phyloP scores from a whole-genome alignment of 2,888 invertebrate species.

The Epirrhoe alternata region DNA sequence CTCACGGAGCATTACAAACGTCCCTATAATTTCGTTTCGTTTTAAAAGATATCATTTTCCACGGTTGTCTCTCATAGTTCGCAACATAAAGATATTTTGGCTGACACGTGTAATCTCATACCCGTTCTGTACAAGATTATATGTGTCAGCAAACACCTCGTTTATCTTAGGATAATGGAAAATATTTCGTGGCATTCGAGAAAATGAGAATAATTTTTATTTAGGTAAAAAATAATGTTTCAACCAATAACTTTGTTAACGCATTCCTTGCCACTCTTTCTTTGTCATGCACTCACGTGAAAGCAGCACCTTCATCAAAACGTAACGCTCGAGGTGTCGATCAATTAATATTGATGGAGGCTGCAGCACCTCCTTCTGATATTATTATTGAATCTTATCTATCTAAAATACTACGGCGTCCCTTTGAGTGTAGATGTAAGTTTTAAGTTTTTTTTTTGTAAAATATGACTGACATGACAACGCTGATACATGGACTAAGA shows the following conservation, averaged over 20 bases:
- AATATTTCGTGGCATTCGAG: constrained; percentile 55
- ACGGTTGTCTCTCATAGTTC: constrained; percentile 40
- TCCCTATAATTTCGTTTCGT: constrained; percentile 34
- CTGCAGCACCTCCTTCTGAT: no score
- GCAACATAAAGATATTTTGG: constrained; percentile 53
- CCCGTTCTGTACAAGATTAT: constrained; percentile 74
- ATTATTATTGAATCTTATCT: no score
- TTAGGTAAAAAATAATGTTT: constrained; percentile 20
- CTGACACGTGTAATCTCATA: constrained; percentile 73
- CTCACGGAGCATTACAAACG: constrained; percentile 24
- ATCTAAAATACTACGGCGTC: no score
- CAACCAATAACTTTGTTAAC: neutral
- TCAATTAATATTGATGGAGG: no score
- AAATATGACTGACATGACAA: neutral
- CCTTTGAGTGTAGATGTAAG: no score
- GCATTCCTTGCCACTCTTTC: neutral
- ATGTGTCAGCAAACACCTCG: constrained; percentile 70
- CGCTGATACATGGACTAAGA: neutral
- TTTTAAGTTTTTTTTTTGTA: neutral
- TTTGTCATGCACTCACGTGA: no score
- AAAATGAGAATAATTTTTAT: constrained; percentile 47
- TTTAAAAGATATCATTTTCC: constrained; percentile 35
- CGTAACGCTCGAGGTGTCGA: no score
- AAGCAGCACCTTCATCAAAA: no score
- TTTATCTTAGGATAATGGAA: constrained; percentile 73